Conservation (phyloP, 2,113 vertebrate species). For the Girardinichthys multiradiatus region DNA sequence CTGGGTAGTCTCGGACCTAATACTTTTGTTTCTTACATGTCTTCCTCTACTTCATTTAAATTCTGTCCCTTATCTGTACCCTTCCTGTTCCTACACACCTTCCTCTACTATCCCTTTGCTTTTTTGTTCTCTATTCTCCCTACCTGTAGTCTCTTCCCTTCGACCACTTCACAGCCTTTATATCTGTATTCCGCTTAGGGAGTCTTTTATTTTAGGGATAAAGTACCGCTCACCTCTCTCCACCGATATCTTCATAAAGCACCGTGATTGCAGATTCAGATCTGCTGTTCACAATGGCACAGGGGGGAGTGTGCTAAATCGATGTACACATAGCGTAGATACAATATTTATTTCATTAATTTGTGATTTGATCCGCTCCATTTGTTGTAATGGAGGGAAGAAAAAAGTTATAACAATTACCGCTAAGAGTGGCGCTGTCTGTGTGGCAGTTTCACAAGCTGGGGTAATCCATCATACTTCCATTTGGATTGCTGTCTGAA, state of each 20-base stretch:
- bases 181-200: conserved; percentile 33
- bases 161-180: conserved; percentile 37
- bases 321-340: conserved; percentile 48
- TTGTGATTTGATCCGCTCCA: conserved; percentile 60
- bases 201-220: conserved; percentile 40
- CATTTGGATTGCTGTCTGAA: conserved; percentile 34
- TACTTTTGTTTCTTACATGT: conserved; percentile 23
- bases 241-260: conserved; percentile 40
- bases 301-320: conserved; percentile 56
- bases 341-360: conserved; percentile 75
- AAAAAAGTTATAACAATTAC: conserved; percentile 37
- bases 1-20: conserved; percentile 35
- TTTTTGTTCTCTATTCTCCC: conserved; percentile 28
- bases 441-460: conserved; percentile 14
- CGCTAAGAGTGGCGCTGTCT: conserved; percentile 10
- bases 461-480: conserved; percentile 38
- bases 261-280: conserved; percentile 40
- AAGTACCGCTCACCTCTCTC: conserved; percentile 33
- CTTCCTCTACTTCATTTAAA: conserved; percentile 42
- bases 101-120: background rate
- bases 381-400: conserved; percentile 52
- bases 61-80: conserved; percentile 46
- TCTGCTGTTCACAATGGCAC: conserved; percentile 37
- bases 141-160: conserved; percentile 2
- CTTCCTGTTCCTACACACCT: background rate